Conservation (phyloP, 2,797 vertebrate species). For the Etheostoma nigrum region DNA sequence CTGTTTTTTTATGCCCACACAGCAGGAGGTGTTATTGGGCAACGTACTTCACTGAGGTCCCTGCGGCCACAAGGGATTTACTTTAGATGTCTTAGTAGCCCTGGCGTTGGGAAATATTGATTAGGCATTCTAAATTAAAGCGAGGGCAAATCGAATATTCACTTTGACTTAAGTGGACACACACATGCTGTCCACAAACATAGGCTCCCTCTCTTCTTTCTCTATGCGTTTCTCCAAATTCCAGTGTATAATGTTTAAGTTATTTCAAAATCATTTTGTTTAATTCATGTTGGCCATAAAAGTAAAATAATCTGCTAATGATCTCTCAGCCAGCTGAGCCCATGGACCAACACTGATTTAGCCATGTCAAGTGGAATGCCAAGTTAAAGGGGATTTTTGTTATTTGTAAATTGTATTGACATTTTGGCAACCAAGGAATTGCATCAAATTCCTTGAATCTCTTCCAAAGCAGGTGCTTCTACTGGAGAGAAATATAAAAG, state of each 20-base stretch:
- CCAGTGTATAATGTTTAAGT: conserved; percentile 60
- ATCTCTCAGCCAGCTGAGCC: conserved; percentile 43
- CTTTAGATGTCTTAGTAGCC: conserved; percentile 65
- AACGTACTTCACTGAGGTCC: conserved; percentile 64
- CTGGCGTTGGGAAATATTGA: conserved; percentile 62
- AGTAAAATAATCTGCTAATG: conserved; percentile 22
- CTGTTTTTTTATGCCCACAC: conserved; percentile 55
- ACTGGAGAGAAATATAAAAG: conserved; percentile 40
- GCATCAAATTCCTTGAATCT: conserved; percentile 38
- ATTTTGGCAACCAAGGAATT: conserved; percentile 49
- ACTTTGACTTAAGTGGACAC: conserved; percentile 54
- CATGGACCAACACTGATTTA: conserved; percentile 39
- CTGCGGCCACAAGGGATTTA: conserved; percentile 45
- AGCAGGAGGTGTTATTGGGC: conserved; percentile 64
- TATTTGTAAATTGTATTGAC: conserved; percentile 69
- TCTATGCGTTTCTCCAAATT: conserved; percentile 14
- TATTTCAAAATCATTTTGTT: conserved; percentile 42
- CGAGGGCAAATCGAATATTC: conserved; percentile 53
- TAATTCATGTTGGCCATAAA: conserved; percentile 53
- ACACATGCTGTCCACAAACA: conserved; percentile 47
- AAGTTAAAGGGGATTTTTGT: conserved; percentile 61
- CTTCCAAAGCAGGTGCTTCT: conserved; percentile 13
- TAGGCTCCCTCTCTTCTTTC: conserved; percentile 18
- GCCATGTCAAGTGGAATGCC: conserved; percentile 59
- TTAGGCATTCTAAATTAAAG: conserved; percentile 65